These are phyloP conservation scores for Myotis myotis DNA, from an alignment of 2,797 vertebrate genomes.

Conservation along the genomic window DNA sequence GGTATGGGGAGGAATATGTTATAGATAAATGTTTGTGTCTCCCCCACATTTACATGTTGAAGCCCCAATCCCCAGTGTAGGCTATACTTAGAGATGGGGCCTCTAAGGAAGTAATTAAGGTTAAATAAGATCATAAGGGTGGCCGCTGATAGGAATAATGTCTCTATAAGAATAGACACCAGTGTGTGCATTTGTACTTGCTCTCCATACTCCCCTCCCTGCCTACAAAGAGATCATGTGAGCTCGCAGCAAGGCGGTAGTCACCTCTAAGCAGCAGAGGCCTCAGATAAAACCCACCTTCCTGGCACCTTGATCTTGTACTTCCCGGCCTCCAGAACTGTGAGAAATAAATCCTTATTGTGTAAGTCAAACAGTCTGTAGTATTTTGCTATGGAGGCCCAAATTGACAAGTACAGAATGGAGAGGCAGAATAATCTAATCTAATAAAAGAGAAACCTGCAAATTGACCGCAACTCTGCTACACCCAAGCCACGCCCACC, in stretches of 20 bases:
- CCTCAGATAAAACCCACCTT: not conserved
- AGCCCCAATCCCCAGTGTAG: not conserved
- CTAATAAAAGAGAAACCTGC: too few relatives aligned
- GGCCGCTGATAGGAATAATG: not conserved
- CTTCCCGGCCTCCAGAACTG: too few relatives aligned
- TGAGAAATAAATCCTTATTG: too few relatives aligned
- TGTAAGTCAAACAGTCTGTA: too few relatives aligned
- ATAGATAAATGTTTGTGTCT: not conserved
- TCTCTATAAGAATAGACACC: not conserved
- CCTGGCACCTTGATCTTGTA: too few relatives aligned
- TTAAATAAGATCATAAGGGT: not conserved
- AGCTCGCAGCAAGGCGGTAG: not conserved
- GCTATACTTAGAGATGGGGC: not conserved
- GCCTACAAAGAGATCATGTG: not conserved
- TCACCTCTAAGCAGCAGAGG: not conserved
- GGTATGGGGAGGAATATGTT: not conserved
- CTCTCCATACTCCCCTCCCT: not conserved
- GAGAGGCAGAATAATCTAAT: not conserved
- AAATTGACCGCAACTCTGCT: too few relatives aligned
- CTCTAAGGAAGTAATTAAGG: too few relatives aligned
- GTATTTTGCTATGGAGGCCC: not conserved
- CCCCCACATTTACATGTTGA: not conserved
- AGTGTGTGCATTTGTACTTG: not conserved
- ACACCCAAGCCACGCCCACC: too few relatives aligned
- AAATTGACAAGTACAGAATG: not conserved